A percentile compares a stretch with the other conserved stretches of the same genome.
Conservation (phyloP, 2,888 invertebrate genomes). For the Aphrophora alni region DNA sequence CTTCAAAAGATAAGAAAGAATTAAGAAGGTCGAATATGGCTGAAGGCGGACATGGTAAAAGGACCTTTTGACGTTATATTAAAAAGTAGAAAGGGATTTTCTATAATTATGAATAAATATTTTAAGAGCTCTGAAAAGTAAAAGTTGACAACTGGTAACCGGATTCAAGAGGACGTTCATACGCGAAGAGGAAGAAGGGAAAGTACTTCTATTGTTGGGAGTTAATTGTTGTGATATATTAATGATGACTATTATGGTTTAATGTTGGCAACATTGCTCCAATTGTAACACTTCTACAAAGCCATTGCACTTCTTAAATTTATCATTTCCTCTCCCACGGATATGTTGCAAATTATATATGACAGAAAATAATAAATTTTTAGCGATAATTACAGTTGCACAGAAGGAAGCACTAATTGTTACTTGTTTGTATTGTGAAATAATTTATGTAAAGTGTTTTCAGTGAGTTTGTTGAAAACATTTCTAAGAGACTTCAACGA, state of each 20-base stretch:
- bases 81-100: neutral
- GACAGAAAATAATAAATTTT: neutral
- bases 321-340: neutral
- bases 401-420: neutral
- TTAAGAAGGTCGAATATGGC: neutral
- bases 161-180: neutral
- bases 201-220: slow-evolving; percentile 4
- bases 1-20: neutral
- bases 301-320: neutral
- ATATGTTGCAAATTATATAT: neutral
- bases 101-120: neutral
- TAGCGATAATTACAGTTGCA: neutral
- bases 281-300: neutral
- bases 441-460: neutral
- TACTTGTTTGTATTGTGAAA: neutral
- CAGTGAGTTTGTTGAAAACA: no score
- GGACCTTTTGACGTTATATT: neutral
- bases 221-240: slow-evolving; percentile 9
- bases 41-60: neutral
- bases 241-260: neutral
- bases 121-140: neutral
- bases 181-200: neutral
- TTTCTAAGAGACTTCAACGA: no score
- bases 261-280: neutral
- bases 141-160: neutral